These are phyloP conservation scores for Gymnogyps californianus DNA, from an alignment of 2,113 vertebrate genomes.

Conservation along the genomic window DNA sequence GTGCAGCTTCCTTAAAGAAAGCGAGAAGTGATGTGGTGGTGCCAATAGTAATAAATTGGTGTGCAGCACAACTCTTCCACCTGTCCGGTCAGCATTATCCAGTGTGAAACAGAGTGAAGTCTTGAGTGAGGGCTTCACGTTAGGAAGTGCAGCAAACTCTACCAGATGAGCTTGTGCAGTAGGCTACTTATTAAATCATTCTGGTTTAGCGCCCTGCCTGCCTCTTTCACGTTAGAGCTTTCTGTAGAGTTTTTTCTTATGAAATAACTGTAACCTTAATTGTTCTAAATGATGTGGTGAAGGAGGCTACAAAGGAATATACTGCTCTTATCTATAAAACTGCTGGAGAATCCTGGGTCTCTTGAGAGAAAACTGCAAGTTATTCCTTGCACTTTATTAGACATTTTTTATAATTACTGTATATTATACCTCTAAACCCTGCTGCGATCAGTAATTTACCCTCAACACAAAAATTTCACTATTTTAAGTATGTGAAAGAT, in stretches of 20 bases:
- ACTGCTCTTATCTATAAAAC: background rate
- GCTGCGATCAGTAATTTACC: background rate
- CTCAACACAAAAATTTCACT: background rate
- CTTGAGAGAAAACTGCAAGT: background rate
- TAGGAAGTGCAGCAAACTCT: background rate
- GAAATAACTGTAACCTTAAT: background rate
- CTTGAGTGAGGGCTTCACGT: background rate
- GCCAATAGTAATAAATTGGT: accelerated
- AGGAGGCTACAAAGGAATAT: background rate
- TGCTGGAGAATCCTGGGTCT: background rate
- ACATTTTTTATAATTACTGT: background rate
- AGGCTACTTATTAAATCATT: background rate
- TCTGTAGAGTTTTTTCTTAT: background rate
- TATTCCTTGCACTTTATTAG: background rate
- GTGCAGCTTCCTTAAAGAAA: background rate
- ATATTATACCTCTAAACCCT: background rate
- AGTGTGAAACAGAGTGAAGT: background rate
- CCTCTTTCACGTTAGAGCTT: background rate
- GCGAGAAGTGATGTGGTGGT: background rate
- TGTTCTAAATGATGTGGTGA: background rate
- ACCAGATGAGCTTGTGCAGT: background rate
- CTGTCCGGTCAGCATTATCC: background rate
- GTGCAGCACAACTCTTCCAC: background rate
- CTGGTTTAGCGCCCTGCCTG: background rate
- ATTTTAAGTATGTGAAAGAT: background rate